These are phyloP conservation scores for Aphrophora alni DNA, from an alignment of 2,888 invertebrate species.

Conservation along the genomic window DNA sequence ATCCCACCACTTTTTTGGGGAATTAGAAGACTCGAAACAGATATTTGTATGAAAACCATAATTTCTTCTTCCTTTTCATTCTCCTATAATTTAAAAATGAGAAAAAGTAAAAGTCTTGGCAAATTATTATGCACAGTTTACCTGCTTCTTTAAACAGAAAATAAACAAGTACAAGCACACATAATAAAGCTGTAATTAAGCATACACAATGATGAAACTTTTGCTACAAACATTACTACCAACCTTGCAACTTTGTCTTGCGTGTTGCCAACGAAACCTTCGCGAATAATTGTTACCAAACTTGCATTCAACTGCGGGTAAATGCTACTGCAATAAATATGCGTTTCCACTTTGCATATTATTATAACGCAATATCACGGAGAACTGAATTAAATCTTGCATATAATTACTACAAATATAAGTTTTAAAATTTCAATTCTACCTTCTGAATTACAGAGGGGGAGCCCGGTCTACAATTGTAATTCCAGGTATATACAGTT, in stretches of 20 bases:
- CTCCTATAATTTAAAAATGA: too few species aligned
- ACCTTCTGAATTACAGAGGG: neutral
- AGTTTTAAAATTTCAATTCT: neutral
- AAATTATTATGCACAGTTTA: too few species aligned
- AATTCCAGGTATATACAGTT: slow-evolving; percentile 17
- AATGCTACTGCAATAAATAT: neutral
- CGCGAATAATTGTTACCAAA: neutral
- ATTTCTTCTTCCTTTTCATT: too few species aligned
- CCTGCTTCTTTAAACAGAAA: too few species aligned
- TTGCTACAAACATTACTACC: neutral
- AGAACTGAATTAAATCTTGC: neutral
- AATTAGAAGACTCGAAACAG: too few species aligned
- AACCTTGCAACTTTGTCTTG: neutral
- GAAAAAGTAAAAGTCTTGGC: too few species aligned
- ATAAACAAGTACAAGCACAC: too few species aligned
- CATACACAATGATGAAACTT: too few species aligned
- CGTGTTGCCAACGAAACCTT: too few species aligned
- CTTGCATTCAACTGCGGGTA: neutral
- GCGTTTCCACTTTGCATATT: neutral
- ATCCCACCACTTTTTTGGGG: too few species aligned
- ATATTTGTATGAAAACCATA: too few species aligned
- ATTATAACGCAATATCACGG: neutral
- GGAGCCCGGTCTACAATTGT: neutral
- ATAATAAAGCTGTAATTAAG: too few species aligned
- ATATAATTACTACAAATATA: neutral